phyloP scores from a whole-genome alignment of 2,113 vertebrate species.

The Propithecus coquereli region DNA sequence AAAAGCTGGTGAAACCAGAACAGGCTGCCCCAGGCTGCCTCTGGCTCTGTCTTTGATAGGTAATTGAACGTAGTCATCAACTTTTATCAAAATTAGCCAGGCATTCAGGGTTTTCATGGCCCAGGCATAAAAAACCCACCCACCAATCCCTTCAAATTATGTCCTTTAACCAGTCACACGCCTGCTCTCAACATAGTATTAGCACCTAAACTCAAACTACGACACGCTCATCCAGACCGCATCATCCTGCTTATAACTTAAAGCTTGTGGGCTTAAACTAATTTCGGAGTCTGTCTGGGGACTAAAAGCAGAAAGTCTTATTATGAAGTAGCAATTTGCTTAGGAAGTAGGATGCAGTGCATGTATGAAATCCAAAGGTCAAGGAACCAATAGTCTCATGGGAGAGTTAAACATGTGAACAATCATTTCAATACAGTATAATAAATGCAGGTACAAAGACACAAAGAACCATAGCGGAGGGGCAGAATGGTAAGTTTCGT shows the following conservation, averaged over 20 bases:
- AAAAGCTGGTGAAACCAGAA: slow-evolving; percentile 8
- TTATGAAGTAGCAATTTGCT: neutral
- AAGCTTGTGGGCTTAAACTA: neutral
- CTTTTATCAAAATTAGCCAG: slow-evolving; percentile 41
- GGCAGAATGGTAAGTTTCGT: neutral
- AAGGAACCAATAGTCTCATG: neutral
- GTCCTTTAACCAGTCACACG: neutral
- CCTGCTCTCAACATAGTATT: neutral
- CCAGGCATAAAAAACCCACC: neutral
- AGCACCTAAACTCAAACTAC: slow-evolving; percentile 1
- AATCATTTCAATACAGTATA: neutral
- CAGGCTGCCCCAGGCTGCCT: neutral
- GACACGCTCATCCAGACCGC: neutral
- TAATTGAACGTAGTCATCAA: neutral
- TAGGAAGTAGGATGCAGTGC: neutral
- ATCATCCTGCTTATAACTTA: neutral
- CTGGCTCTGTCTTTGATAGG: neutral
- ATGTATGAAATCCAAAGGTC: neutral
- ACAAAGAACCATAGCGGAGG: neutral
- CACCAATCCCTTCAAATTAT: slow-evolving; percentile 10
- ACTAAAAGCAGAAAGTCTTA: neutral
- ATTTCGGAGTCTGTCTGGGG: neutral
- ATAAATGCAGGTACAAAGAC: neutral
- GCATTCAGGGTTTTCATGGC: neutral
- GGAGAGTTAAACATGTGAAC: neutral